Evolutionary conservation across 2,888 invertebrate genomes (phyloP), one percentile per base, ranked within the genome.

Genomic region (Polymixis flavicincta): DNA sequence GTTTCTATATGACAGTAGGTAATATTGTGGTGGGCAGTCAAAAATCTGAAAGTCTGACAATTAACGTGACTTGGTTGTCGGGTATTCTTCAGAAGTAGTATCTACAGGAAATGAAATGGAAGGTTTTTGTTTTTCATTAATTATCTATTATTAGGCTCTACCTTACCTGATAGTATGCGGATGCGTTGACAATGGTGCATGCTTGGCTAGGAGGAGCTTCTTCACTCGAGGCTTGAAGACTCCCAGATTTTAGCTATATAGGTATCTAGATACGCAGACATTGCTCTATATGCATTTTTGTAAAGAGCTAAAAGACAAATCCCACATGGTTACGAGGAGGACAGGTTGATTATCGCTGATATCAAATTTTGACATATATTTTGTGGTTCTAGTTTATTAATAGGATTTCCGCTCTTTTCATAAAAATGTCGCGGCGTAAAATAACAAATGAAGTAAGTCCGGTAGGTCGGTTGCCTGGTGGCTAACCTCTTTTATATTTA

Each of bases 381-480:
- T 50, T 50, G 50, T 54, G 48, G 52, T 63, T 72, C 52, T 19
- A 45, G 50, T 25, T 37, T 55, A 52, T 61, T 63, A 59, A 59
- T 61, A 69, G n/a, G 48, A 60, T 32, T 42, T n/a, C 64, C 37
- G 55, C n/a, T 74, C n/a, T 71, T 50, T 74, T 68, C 22, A 42
- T 32, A 50, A 14, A 22, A 25, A 78, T 22, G 42, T 61, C 57
- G 52, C 22, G 42, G 59, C 65, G 52, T 78, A 69, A 82, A 74
- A 77, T 32, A 42, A 45, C 17, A 54, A 55, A 67, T 71, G 64
- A 71, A 68, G 71, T 60, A 71, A 78, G 57, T 78, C 60, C 54
- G 28, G 22, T 71, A n/a, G 52, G 67, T 32, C 50, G 57, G 28
- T 14, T 61, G 54, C 19, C 25, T 37, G 25, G 13, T 37, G 25